Evolutionary conservation across 2,113 vertebrate genomes (phyloP).

Genomic region (Emydura subglobosa): DNA sequence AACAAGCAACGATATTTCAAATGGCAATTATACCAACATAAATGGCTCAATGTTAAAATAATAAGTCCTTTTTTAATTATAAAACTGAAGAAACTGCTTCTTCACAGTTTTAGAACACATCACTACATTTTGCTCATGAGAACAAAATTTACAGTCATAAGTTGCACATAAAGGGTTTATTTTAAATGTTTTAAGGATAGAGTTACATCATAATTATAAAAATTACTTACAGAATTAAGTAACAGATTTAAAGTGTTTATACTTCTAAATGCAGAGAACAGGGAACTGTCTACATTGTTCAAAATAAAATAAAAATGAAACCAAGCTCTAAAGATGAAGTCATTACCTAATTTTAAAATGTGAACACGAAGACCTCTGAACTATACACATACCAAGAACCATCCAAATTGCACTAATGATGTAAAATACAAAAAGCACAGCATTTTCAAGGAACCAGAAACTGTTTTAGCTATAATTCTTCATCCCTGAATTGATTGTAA

Average conservation of each 20-base stretch:
- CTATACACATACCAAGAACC: slow-evolving; percentile 86
- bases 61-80: slow-evolving; percentile 35
- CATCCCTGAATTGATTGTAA: slow-evolving; percentile 59
- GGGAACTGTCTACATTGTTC: slow-evolving; percentile 89
- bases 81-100: slow-evolving; percentile 47
- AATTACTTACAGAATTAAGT: slow-evolving; percentile 93
- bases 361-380: slow-evolving; percentile 88
- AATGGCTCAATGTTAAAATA: slow-evolving; percentile 36
- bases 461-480: slow-evolving; percentile 47
- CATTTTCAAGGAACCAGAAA: slow-evolving; percentile 90
- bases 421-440: slow-evolving; percentile 82
- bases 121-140: slow-evolving; percentile 72
- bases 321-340: slow-evolving; percentile 84
- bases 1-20: background rate
- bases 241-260: slow-evolving; percentile 91
- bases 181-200: slow-evolving; percentile 93
- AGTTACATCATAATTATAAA: slow-evolving; percentile 95
- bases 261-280: slow-evolving; percentile 92
- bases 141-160: slow-evolving; percentile 81
- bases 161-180: slow-evolving; percentile 92
- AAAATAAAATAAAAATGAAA: slow-evolving; percentile 85
- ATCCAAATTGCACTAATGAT: slow-evolving; percentile 86
- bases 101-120: slow-evolving; percentile 60
- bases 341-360: slow-evolving; percentile 83
- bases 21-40: background rate